Base-by-base conservation (phyloP, 2,797 vertebrate genomes). In the Gephyroberyx darwinii region DNA sequence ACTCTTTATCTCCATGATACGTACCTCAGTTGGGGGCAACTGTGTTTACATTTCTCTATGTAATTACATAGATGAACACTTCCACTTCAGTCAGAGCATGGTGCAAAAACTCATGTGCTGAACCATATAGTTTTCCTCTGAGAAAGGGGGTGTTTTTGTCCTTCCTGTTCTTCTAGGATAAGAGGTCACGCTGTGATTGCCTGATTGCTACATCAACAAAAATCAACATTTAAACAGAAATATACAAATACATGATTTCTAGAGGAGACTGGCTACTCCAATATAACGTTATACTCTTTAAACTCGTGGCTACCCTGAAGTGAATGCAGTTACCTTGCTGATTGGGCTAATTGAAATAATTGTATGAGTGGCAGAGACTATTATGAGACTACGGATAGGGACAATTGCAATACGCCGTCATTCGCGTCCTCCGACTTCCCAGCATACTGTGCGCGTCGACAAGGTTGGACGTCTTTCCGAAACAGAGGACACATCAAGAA, bases 381-480 rank as follows among this genome's bases (percentile, higher is more conserved):
- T 26, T 26, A 26, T 26, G 26, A 26, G 26, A 26, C 26, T 26
- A 26, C 26, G 26, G 26, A 26, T 26, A 26, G 26, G 39, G 39
- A 41, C 12, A 41, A 41, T 10, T 41, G 12, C 12, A 41, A 13
- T 41, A 12, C 12, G 39, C 2, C 13, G 39, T 10, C 41, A 43
- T 43, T 43, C 41, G 13, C 43, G 45, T 52, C 41, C 37, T 48
- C 53, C 47, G 10, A n/a, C 5, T 20, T 93, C 94, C 93, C 93
- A 90, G 54, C 35, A 83, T 88, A 30, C 93, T 45, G 3, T 86
- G 89, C 90, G 91, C 59, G 37, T 5, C 8, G 54, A 68, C 57
- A 17, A n/a, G 45, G 43, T 66, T 85, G 83, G 81, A 84, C 82
- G 51, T 50, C 43, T 67, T 68, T 67, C 41, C 22, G 1, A 41